Evolutionary conservation across 2,113 vertebrate species (phyloP).

Genomic region (Heloderma charlesbogerti): DNA sequence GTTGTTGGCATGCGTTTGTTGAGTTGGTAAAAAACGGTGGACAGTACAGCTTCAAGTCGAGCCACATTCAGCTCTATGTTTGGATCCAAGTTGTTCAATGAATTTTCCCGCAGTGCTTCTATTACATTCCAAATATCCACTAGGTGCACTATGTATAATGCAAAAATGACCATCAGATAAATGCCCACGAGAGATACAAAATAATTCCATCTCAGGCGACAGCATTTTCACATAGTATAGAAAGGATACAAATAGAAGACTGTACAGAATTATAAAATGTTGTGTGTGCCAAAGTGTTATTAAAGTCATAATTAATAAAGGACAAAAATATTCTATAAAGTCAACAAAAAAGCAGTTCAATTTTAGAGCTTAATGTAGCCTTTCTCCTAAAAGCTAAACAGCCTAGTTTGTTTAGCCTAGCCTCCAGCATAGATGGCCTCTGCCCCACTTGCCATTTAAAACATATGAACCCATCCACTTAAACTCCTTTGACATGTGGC

Average conservation of each 20-base stretch:
- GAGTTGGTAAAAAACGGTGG: constrained; percentile 96
- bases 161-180: constrained; percentile 23
- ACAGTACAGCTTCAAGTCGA: constrained; percentile 92
- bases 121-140: constrained; percentile 99
- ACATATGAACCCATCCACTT: not conserved
- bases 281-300: not conserved
- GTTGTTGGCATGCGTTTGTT: constrained; percentile 98
- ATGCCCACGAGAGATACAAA: not conserved
- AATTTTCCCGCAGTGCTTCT: constrained; percentile 94
- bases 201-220: not conserved
- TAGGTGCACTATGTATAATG: constrained; percentile 88
- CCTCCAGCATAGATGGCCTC: not conserved
- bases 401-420: not conserved
- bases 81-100: constrained; percentile 92
- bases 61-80: constrained; percentile 89
- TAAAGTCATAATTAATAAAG: constrained; percentile 26
- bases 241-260: not conserved
- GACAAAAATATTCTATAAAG: not conserved
- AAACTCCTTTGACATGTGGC: not conserved
- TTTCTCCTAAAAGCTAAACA: not conserved
- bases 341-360: not conserved
- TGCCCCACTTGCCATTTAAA: not conserved
- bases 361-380: not conserved
- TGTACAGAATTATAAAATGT: not conserved
- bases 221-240: not conserved